A percentile compares a stretch with the other conserved stretches of the same genome.
Evolutionary conservation across 2,888 invertebrate genomes (phyloP).

Genomic region (Hypercompe scribonia): DNA sequence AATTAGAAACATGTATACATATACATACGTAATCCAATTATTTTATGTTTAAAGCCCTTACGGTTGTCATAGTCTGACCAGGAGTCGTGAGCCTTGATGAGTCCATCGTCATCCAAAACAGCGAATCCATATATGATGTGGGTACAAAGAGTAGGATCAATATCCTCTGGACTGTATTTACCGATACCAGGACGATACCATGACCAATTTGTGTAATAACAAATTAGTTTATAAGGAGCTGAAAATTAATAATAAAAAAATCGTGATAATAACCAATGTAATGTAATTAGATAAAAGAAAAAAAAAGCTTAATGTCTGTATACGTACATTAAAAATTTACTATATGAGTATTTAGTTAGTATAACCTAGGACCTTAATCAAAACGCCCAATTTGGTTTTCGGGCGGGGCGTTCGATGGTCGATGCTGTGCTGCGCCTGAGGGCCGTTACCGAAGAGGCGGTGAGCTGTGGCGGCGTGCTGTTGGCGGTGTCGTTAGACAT

Average conservation of each 20-base stretch:
- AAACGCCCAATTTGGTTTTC: too few relatives aligned
- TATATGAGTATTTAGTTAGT: neutral
- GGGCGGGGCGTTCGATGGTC: too few relatives aligned
- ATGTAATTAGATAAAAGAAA: too few relatives aligned
- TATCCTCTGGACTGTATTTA: constrained; percentile 94
- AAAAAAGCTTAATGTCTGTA: too few relatives aligned
- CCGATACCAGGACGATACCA: constrained; percentile 95
- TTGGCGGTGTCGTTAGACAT: too few relatives aligned
- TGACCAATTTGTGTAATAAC: constrained; percentile 98
- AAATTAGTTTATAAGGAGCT: constrained; percentile 93
- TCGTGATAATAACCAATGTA: too few relatives aligned
- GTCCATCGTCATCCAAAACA: constrained; percentile 93
- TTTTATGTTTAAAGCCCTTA: constrained; percentile 70
- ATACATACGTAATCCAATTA: neutral
- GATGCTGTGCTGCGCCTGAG: too few relatives aligned
- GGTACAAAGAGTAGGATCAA: constrained; percentile 95
- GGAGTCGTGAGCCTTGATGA: constrained; percentile 94
- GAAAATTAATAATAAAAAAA: constrained; percentile 61
- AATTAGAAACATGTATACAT: neutral
- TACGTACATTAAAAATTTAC: neutral
- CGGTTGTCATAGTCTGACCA: constrained; percentile 96
- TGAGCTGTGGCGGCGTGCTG: too few relatives aligned
- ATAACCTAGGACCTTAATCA: neutral
- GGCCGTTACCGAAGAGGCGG: too few relatives aligned
- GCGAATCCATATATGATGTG: constrained; percentile 98